phyloP scores from a whole-genome alignment of 2,797 vertebrate species.

The Oryzias dopingdopingensis region DNA sequence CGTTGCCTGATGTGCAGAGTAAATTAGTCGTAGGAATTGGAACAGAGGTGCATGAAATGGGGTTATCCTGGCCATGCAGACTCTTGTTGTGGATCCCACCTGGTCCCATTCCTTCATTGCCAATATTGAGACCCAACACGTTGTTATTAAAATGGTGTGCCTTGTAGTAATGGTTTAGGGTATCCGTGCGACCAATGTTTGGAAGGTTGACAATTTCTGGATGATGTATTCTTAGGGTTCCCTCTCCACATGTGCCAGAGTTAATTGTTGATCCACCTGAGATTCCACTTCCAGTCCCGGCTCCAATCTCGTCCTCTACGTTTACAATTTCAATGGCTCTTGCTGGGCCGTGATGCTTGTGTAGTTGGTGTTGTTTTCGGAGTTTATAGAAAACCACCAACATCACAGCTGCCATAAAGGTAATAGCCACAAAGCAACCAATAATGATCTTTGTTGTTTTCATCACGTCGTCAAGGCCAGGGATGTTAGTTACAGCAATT shows the following conservation, averaged over 20 bases:
- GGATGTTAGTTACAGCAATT: slow-evolving; percentile 86
- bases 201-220: slow-evolving; percentile 86
- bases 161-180: slow-evolving; percentile 93
- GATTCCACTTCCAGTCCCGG: slow-evolving; percentile 74
- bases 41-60: slow-evolving; percentile 77
- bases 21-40: slow-evolving; percentile 75
- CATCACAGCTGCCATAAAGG: slow-evolving; percentile 96
- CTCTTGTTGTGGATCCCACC: slow-evolving; percentile 73
- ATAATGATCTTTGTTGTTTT: slow-evolving; percentile 98
- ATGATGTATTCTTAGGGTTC: slow-evolving; percentile 76
- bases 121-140: slow-evolving; percentile 76
- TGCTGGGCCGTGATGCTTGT: slow-evolving; percentile 92
- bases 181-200: slow-evolving; percentile 86
- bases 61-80: slow-evolving; percentile 72
- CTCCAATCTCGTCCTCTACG: slow-evolving; percentile 91
- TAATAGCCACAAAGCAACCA: slow-evolving; percentile 96
- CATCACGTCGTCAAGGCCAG: slow-evolving; percentile 91
- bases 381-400: slow-evolving; percentile 95
- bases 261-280: slow-evolving; percentile 78
- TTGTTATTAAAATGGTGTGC: slow-evolving; percentile 90
- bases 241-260: slow-evolving; percentile 67
- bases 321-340: slow-evolving; percentile 95
- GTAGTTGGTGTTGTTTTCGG: slow-evolving; percentile 91
- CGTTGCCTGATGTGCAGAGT: slow-evolving; percentile 71
- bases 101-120: slow-evolving; percentile 62